Percentiles rank a stretch among this genome's conserved stretches.
Evolutionary conservation across 2,113 vertebrate species (phyloP).

Genomic region (Corythaixoides concolor): DNA sequence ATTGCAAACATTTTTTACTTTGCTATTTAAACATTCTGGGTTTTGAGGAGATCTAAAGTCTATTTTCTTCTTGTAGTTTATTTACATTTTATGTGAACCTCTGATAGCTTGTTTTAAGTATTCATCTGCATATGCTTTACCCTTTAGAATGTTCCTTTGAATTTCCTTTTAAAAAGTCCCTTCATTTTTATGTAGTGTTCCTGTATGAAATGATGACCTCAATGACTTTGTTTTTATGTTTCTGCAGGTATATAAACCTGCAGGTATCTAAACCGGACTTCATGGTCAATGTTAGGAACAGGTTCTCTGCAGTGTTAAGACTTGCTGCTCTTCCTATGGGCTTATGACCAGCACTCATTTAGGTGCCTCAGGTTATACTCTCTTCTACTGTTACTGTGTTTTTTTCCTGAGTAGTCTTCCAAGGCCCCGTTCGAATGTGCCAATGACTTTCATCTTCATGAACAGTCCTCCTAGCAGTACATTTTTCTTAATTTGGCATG

Average conservation of each 20-base stretch:
- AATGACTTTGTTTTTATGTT: not conserved
- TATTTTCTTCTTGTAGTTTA: not conserved
- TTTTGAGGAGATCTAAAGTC: not conserved
- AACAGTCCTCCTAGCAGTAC: not conserved
- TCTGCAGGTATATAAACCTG: not conserved
- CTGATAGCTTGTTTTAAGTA: not conserved
- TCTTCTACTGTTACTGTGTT: not conserved
- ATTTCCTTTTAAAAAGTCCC: not conserved
- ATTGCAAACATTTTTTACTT: not conserved
- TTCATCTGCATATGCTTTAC: not conserved
- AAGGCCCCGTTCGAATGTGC: not conserved
- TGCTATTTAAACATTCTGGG: not conserved
- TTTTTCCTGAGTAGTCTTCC: not conserved
- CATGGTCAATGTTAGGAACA: not conserved
- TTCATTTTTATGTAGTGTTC: not conserved
- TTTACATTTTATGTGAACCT: not conserved
- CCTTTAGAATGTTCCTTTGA: not conserved
- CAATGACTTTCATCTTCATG: not conserved
- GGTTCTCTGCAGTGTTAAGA: not conserved
- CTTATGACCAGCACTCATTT: not conserved
- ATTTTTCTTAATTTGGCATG: not conserved
- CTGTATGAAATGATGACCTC: not conserved
- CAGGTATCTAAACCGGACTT: not conserved
- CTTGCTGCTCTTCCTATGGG: not conserved
- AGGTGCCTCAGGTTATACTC: not conserved